Percentiles rank a stretch among this genome's conserved stretches.
Evolutionary conservation across 2,888 invertebrate species (phyloP).

Genomic region (Xestia xanthographa): DNA sequence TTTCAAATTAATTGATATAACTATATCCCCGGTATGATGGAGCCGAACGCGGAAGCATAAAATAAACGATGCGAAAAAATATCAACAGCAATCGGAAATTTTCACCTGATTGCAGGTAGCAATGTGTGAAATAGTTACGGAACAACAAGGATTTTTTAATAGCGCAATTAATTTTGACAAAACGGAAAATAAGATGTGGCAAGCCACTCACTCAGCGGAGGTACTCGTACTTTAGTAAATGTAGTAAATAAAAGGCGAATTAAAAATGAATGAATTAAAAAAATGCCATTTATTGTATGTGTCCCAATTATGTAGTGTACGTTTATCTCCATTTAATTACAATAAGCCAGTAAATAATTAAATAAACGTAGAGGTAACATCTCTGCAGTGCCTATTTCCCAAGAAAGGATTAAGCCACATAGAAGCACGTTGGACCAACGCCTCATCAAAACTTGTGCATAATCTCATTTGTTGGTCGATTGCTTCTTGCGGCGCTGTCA

Average conservation of each 20-base stretch:
- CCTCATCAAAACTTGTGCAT: conserved; percentile 59
- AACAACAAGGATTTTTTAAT: not conserved
- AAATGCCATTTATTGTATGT: not conserved
- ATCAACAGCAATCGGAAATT: conserved; percentile 1
- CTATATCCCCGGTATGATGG: conserved; percentile 19
- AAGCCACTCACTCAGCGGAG: conserved; percentile 12
- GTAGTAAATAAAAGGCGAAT: not conserved
- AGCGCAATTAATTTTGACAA: not conserved
- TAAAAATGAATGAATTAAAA: not conserved
- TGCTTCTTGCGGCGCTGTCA: conserved; percentile 40
- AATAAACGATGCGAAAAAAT: conserved; percentile 28
- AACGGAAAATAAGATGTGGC: not conserved
- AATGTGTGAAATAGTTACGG: conserved; percentile 30
- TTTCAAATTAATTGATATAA: conserved; percentile 49
- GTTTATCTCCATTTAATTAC: not conserved
- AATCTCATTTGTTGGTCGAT: conserved; percentile 56
- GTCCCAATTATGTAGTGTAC: not conserved
- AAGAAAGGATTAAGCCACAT: conserved; percentile 24
- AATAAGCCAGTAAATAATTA: not conserved
- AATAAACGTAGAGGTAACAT: not conserved
- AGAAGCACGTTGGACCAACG: conserved; percentile 28
- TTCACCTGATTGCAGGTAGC: conserved; percentile 17
- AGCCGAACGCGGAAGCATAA: conserved; percentile 26
- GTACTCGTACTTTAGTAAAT: not conserved
- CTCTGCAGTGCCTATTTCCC: conserved; percentile 7